These are phyloP conservation scores for Carduelis carduelis DNA, from an alignment of 2,797 vertebrate genomes.

Conservation along the genomic window DNA sequence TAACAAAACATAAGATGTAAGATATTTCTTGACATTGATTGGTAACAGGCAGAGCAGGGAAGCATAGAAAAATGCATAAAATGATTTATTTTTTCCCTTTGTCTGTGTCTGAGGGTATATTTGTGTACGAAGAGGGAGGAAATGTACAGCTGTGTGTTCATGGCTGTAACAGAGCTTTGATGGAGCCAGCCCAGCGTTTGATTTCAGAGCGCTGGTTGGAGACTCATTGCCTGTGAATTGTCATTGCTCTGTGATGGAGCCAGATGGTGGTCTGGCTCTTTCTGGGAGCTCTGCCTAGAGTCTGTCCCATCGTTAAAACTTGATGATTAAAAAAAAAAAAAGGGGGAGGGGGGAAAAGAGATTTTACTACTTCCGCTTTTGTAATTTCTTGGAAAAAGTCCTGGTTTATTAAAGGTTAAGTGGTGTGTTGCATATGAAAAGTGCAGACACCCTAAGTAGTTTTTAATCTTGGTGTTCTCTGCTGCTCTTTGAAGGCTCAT, in stretches of 20 bases:
- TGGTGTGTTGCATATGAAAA: neutral
- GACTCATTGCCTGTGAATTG: neutral
- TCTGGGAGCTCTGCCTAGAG: slow-evolving; percentile 7
- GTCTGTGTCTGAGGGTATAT: neutral
- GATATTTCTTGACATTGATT: neutral
- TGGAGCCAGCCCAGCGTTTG: neutral
- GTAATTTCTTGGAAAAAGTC: neutral
- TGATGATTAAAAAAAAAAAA: neutral
- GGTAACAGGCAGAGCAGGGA: neutral
- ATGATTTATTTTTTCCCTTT: slow-evolving; percentile 8
- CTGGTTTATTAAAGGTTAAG: slow-evolving; percentile 1
- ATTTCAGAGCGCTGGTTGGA: neutral
- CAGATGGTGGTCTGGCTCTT: slow-evolving; percentile 58
- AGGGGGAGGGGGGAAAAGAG: neutral
- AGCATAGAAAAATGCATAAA: neutral
- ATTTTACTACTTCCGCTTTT: slow-evolving; percentile 35
- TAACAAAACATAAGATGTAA: neutral
- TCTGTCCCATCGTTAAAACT: neutral
- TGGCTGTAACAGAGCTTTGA: neutral
- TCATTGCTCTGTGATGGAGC: slow-evolving; percentile 25
- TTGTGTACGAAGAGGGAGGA: neutral
- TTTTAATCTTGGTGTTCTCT: slow-evolving; percentile 22
- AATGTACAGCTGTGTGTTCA: neutral
- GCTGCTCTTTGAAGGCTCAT: slow-evolving; percentile 24
- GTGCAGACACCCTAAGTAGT: neutral